These are phyloP conservation scores for Lutjanus erythropterus DNA, from an alignment of 2,113 vertebrate species.

Conservation along the genomic window DNA sequence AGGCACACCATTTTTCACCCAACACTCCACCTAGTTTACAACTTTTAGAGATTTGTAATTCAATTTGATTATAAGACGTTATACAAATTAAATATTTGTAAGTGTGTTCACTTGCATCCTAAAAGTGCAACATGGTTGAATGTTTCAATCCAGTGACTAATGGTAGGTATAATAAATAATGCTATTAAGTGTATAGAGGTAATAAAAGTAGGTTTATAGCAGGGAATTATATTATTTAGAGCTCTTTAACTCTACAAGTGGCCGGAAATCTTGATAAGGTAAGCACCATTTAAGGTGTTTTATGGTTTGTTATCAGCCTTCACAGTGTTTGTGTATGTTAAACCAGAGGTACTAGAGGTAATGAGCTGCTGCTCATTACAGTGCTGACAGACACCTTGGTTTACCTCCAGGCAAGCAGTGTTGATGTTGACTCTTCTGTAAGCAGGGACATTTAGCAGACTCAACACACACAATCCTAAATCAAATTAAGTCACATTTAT, in stretches of 20 bases:
- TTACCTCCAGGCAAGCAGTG: conserved; percentile 13
- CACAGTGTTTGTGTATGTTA: conserved; percentile 7
- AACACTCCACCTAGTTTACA: background rate
- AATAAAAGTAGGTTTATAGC: background rate
- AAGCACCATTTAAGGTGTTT: background rate
- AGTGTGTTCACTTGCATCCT: background rate
- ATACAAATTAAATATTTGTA: background rate
- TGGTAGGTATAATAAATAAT: background rate
- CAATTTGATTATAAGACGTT: background rate
- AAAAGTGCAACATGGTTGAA: background rate
- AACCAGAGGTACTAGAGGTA: conserved; percentile 5
- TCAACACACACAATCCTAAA: background rate
- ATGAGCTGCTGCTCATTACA: conserved; percentile 30
- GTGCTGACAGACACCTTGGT: conserved; percentile 17
- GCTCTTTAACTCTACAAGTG: background rate
- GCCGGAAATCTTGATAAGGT: background rate
- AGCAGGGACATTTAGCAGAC: background rate
- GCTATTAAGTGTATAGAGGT: background rate
- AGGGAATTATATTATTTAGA: background rate
- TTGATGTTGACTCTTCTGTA: conserved; percentile 15
- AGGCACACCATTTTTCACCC: background rate
- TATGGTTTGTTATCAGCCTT: background rate
- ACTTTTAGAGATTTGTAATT: background rate
- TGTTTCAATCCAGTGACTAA: background rate
- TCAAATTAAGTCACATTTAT: conserved; percentile 15